Evolutionary conservation across 37 sponge, comb jelly and placozoan species (phyloP).

Genomic region (Mnemiopsis leidyi): DNA sequence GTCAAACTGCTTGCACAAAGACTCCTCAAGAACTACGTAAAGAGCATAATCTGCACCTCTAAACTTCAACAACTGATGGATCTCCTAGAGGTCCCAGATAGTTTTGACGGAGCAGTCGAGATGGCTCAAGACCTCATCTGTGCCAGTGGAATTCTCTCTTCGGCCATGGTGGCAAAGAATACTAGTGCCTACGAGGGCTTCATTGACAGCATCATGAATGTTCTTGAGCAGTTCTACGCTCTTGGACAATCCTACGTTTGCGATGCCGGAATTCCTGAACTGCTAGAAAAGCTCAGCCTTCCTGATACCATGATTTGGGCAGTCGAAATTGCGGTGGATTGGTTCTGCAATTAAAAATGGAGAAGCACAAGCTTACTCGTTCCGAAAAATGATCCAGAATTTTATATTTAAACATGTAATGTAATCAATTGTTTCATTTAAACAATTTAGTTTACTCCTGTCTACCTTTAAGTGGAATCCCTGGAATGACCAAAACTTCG

Average conservation of each 20-base stretch:
- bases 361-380: too few species aligned
- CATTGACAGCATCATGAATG: not conserved
- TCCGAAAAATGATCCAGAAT: too few species aligned
- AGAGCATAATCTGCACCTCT: not conserved
- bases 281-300: not conserved
- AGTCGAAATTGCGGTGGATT: not conserved
- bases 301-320: not conserved
- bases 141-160: not conserved
- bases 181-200: not conserved
- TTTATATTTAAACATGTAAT: too few species aligned
- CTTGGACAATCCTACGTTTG: not conserved
- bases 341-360: not conserved
- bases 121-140: constrained; percentile 17
- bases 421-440: too few species aligned
- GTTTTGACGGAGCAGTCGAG: not conserved
- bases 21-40: not conserved
- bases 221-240: not conserved
- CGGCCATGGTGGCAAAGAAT: not conserved
- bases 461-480: too few species aligned
- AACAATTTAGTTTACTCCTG: too few species aligned
- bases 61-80: not conserved
- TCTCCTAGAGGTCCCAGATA: not conserved
- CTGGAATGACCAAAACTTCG: too few species aligned
- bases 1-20: not conserved
- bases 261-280: not conserved